phyloP scores from a whole-genome alignment of 1,140 invertebrate genomes.

The Hyposmocoma kahamanoa region DNA sequence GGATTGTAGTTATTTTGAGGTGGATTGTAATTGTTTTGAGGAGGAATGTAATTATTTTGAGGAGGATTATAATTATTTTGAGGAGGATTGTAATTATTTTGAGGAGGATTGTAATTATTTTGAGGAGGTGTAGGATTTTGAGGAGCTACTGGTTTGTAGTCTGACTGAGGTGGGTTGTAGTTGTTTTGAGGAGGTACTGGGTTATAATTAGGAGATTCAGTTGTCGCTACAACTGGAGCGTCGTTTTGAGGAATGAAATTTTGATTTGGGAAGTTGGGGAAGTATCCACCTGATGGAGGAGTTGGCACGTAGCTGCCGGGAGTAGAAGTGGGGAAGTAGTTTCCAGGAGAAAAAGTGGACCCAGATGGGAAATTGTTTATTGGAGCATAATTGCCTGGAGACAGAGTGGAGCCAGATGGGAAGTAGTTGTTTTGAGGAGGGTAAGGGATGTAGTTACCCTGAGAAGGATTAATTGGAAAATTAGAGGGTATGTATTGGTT shows the following conservation, averaged over 20 bases:
- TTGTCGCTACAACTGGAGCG: constrained; percentile 4
- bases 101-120: constrained; percentile 22
- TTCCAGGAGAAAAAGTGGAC: no score
- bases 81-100: constrained; percentile 24
- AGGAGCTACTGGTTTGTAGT: neutral
- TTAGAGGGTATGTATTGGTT: neutral
- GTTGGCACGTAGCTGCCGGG: neutral
- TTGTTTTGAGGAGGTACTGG: constrained; percentile 14
- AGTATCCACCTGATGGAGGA: no score
- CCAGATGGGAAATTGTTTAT: neutral
- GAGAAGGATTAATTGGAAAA: constrained; percentile 11
- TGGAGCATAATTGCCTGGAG: neutral
- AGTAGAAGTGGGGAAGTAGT: neutral
- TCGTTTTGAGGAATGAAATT: constrained; percentile 9
- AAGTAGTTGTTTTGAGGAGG: constrained; percentile 19
- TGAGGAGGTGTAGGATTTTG: constrained; percentile 12
- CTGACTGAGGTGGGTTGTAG: constrained; percentile 13
- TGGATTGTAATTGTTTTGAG: constrained; percentile 19
- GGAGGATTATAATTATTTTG: constrained; percentile 31
- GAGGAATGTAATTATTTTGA: constrained; percentile 23
- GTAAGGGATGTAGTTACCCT: constrained; percentile 22
- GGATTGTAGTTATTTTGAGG: constrained; percentile 30
- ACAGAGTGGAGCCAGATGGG: no score
- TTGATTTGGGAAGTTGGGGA: neutral
- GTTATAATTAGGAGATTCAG: no score